A percentile compares a stretch with the other conserved stretches of the same genome.
Conservation (phyloP, 30 jellyfish, hydroid and myxozoan genomes). For the Pelagia noctiluca region DNA sequence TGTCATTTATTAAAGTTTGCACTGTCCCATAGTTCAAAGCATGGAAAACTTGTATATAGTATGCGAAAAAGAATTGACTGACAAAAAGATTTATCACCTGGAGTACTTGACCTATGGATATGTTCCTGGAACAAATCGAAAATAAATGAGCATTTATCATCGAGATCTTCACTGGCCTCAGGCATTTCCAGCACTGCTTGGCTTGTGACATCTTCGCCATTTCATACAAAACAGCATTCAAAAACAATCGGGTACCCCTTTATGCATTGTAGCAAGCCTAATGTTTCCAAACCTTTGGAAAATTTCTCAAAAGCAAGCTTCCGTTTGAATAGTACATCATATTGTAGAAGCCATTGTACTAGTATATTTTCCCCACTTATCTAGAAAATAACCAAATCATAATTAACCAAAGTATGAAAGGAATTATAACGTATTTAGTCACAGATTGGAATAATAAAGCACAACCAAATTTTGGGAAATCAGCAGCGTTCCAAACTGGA, state of each 20-base stretch:
- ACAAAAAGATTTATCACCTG: not conserved
- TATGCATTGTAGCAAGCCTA: not conserved
- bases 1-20: too few relatives aligned
- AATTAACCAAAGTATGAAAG: too few relatives aligned
- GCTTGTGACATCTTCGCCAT: not conserved
- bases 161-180: not conserved
- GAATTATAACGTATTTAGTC: too few relatives aligned
- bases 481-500: too few relatives aligned
- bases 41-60: too few relatives aligned
- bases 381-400: too few relatives aligned
- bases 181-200: not conserved
- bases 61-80: too few relatives aligned
- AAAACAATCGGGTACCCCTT: not conserved
- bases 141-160: not conserved
- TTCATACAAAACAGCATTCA: not conserved
- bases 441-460: too few relatives aligned
- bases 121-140: not conserved
- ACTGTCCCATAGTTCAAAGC: too few relatives aligned
- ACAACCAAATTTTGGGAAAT: too few relatives aligned
- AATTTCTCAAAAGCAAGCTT: not conserved
- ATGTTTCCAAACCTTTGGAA: not conserved
- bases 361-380: too few relatives aligned
- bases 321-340: not conserved
- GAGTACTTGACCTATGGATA: not conserved
- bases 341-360: not conserved